These are phyloP conservation scores for Drosophila rellima DNA, from an alignment of 2,888 invertebrate species.

Conservation along the genomic window DNA sequence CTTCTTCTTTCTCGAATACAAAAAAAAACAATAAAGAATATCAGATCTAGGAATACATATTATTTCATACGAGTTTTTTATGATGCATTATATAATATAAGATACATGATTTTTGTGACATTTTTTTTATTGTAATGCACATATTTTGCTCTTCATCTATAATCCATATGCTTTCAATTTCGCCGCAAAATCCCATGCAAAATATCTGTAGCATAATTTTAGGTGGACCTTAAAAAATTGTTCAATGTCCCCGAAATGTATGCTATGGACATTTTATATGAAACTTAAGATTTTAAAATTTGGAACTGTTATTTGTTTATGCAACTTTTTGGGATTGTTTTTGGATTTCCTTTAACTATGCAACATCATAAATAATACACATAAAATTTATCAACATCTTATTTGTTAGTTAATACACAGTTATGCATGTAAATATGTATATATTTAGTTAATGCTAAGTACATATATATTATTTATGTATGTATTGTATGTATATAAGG, in stretches of 20 bases:
- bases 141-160: conserved; percentile 5
- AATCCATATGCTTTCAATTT: not conserved
- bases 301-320: conserved; percentile 26
- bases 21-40: conserved; percentile 30
- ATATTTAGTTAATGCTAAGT: conserved; percentile 31
- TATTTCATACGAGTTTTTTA: conserved; percentile 32
- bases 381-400: conserved; percentile 76
- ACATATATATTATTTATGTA: conserved; percentile 29
- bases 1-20: not conserved
- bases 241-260: conserved; percentile 1
- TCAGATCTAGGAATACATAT: conserved; percentile 40
- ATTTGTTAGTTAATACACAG: conserved; percentile 39
- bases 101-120: conserved; percentile 41
- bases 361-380: conserved; percentile 76
- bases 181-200: not conserved
- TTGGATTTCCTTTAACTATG: conserved; percentile 53
- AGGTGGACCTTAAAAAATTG: not conserved
- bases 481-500: conserved; percentile 54
- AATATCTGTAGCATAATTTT: not conserved
- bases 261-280: not conserved
- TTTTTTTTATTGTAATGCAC: conserved; percentile 55
- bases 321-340: conserved; percentile 17
- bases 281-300: not conserved
- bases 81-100: conserved; percentile 8
- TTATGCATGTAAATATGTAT: conserved; percentile 25